A percentile compares a stretch with the other conserved stretches of the same genome.
These are phyloP conservation scores for Pardalotus punctatus DNA, from an alignment of 2,113 vertebrate species.

Conservation along the genomic window DNA sequence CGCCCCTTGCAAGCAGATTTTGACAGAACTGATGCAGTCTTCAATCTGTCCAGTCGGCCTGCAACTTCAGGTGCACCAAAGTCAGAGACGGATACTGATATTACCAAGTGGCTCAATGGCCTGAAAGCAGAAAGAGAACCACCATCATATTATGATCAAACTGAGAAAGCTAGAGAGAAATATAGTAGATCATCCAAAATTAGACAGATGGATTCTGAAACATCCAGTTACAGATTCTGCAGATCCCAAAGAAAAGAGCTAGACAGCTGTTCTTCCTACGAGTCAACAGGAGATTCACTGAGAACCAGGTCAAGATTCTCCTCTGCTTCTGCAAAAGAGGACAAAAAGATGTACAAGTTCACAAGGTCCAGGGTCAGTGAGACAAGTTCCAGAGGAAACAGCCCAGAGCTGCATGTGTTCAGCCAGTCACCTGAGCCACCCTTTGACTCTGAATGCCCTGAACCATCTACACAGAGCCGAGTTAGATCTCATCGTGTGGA, in stretches of 20 bases:
- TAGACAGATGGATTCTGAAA: slow-evolving; percentile 65
- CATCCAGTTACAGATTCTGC: slow-evolving; percentile 80
- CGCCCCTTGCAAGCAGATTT: slow-evolving; percentile 7
- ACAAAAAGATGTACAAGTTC: slow-evolving; percentile 58
- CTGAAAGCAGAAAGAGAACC: slow-evolving; percentile 78
- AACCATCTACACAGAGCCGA: slow-evolving; percentile 21
- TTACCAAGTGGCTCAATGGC: slow-evolving; percentile 84
- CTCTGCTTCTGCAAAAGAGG: slow-evolving; percentile 64
- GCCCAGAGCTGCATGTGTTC: slow-evolving; percentile 69
- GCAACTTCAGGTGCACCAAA: slow-evolving; percentile 32
- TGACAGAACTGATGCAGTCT: slow-evolving; percentile 51
- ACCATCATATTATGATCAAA: slow-evolving; percentile 45
- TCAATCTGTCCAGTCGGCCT: slow-evolving; percentile 53
- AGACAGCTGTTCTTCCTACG: slow-evolving; percentile 40
- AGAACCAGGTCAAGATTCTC: slow-evolving; percentile 72
- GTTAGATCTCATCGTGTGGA: slow-evolving; percentile 53
- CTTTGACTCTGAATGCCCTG: slow-evolving; percentile 59
- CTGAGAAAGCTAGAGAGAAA: slow-evolving; percentile 69
- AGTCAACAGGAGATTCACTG: slow-evolving; percentile 65
- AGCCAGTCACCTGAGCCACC: slow-evolving; percentile 51
- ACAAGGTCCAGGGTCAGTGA: slow-evolving; percentile 67
- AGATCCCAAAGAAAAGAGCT: slow-evolving; percentile 70
- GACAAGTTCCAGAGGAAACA: slow-evolving; percentile 56
- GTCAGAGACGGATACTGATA: slow-evolving; percentile 66
- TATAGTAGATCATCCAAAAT: slow-evolving; percentile 64